Base-by-base conservation (phyloP, 53 echinoderm and acorn worm species). In the Actinopyga echinites region DNA sequence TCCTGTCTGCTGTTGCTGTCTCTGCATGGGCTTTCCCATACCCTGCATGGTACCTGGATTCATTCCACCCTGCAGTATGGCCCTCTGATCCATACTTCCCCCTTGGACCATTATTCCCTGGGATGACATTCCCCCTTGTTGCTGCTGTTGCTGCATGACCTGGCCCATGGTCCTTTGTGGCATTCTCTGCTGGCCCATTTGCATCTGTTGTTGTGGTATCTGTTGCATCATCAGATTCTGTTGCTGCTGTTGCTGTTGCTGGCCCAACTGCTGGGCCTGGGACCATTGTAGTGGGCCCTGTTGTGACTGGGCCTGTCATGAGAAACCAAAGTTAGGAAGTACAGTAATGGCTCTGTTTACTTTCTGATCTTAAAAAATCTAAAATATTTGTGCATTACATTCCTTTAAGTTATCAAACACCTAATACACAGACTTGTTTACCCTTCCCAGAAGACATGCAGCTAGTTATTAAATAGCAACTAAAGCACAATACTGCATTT, bases 231-330 rank as follows among this genome's bases (percentile, higher is more conserved):
- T 31, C 65, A 84, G 79, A 33, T 75, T 26, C 43, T 81, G 82
- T 28, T 82, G 91, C n/a, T 85, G 91, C 65, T 90, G 90, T 28
- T 84, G 74, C 59, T 68, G 87, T 71, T 71, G 71, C 24, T 71
- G 71, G 45, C 71, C 42, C 7, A 71, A 25, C 45, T 71, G 71
- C 28, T 71, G 71, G 19, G 66, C 30, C 26, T 71, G 71, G 17
- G 28, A 30, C 63, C 63, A 63, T 15, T 63, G 63, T 17, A 63
- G 4, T 42, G 24, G 71, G 24, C 71, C 71, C 11, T 25, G 40
- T 20, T 71, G 71, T 21, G 31, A 71, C 71, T 71, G 71, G 10
- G 40, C 32, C 34, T 71, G 71, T 63, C 6, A 31, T 13, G 6
- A 28, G 13, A 2, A 5, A 63, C 13, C 28, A 63, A 21, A 21